A percentile compares a stretch with the other conserved stretches of the same genome.
phyloP scores from a whole-genome alignment of 2,113 vertebrate genomes.

The Lagopus leucura region DNA sequence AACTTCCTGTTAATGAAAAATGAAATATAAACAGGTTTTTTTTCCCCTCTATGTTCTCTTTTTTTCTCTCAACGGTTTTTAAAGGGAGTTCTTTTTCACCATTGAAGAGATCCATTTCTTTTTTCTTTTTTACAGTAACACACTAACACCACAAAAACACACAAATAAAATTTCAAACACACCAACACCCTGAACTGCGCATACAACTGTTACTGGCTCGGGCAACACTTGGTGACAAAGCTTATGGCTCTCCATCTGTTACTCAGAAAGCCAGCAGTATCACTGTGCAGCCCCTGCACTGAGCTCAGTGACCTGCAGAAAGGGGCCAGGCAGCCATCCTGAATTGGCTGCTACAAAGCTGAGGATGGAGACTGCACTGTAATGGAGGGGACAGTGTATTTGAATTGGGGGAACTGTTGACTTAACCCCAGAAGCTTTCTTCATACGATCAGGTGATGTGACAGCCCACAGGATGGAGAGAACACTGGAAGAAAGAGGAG shows the following conservation, averaged over 20 bases:
- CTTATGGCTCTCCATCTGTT: slow-evolving; percentile 60
- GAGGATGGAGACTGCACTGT: neutral
- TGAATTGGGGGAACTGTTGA: neutral
- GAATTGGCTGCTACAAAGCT: neutral
- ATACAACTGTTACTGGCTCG: slow-evolving; percentile 45
- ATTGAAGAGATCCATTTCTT: neutral
- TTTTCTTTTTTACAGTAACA: slow-evolving; percentile 10
- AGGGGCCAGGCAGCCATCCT: neutral
- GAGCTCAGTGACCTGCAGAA: neutral
- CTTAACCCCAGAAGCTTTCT: neutral
- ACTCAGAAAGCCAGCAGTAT: neutral
- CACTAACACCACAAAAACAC: slow-evolving; percentile 39
- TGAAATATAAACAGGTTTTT: neutral
- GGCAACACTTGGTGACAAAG: slow-evolving; percentile 58
- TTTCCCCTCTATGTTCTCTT: neutral
- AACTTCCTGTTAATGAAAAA: neutral
- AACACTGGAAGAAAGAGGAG: neutral
- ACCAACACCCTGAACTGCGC: slow-evolving; percentile 42
- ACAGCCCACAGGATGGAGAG: rapidly evolving
- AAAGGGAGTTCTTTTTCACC: neutral
- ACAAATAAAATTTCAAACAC: slow-evolving; percentile 39
- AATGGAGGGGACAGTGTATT: neutral
- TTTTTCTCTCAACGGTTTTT: neutral
- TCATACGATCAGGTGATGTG: rapidly evolving
- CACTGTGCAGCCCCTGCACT: neutral